These are phyloP conservation scores for Stylophora pistillata DNA, from an alignment of 64 coral and sea anemone species.

Conservation along the genomic window DNA sequence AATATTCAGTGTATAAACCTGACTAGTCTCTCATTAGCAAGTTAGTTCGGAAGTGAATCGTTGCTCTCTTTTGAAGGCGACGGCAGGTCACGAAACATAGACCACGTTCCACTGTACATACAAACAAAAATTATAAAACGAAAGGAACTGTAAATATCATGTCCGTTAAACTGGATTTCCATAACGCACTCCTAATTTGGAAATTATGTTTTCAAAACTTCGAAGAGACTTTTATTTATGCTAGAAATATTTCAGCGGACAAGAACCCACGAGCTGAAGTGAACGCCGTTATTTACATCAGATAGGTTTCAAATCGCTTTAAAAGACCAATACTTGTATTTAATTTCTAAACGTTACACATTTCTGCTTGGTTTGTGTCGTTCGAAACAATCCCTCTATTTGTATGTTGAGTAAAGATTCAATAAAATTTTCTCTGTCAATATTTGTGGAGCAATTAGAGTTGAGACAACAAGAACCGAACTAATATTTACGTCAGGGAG, in stretches of 20 bases:
- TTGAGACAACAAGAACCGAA: constrained; percentile 21
- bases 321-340: constrained; percentile 49
- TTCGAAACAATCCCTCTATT: constrained; percentile 50
- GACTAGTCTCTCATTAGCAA: constrained; percentile 30
- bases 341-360: constrained; percentile 24
- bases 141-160: constrained; percentile 38
- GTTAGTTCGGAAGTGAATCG: constrained; percentile 17
- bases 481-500: constrained; percentile 7
- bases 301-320: constrained; percentile 36
- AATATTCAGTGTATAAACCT: constrained; percentile 19
- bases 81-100: constrained; percentile 21
- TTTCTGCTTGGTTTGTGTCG: constrained; percentile 8
- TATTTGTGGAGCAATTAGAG: constrained; percentile 52
- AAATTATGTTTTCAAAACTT: constrained; percentile 3
- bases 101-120: constrained; percentile 35
- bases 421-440: constrained; percentile 56
- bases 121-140: constrained; percentile 29
- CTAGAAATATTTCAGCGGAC: constrained; percentile 20
- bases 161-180: constrained; percentile 25
- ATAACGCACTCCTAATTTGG: constrained; percentile 4
- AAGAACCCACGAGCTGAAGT: neutral
- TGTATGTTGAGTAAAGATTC: constrained; percentile 38
- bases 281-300: constrained; percentile 37
- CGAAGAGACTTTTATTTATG: constrained; percentile 40
- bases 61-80: constrained; percentile 2